Conservation (phyloP, 1,140 invertebrate species). For the Choristoneura fumiferana region DNA sequence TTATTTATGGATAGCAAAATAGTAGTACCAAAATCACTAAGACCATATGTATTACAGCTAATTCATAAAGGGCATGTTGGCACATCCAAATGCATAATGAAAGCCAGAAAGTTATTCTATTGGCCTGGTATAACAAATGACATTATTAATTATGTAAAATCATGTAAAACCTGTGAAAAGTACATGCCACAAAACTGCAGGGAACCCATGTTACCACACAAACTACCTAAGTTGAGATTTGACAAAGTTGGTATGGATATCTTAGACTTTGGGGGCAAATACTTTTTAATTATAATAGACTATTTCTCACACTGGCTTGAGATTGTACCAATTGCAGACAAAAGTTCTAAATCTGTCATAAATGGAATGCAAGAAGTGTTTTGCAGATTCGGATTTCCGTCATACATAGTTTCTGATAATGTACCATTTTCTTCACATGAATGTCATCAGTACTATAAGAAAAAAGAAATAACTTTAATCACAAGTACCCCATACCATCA, state of each 20-base stretch:
- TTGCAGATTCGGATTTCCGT: not conserved
- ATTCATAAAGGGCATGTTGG: slow-evolving; percentile 43
- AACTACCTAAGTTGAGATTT: slow-evolving; percentile 38
- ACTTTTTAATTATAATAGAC: slow-evolving; percentile 20
- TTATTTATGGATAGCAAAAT: slow-evolving; percentile 28
- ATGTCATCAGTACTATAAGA: not conserved
- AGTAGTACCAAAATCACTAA: slow-evolving; percentile 37
- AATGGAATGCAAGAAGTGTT: not conserved
- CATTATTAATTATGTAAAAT: slow-evolving; percentile 33
- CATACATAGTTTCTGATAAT: not conserved
- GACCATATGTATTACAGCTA: slow-evolving; percentile 35
- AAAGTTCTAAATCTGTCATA: not conserved
- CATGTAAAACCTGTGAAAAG: slow-evolving; percentile 40
- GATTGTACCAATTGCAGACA: not conserved
- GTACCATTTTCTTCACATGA: not conserved
- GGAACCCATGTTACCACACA: slow-evolving; percentile 36
- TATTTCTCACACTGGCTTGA: slow-evolving; percentile 1
- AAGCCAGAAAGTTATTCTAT: slow-evolving; percentile 39
- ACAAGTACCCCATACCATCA: not conserved
- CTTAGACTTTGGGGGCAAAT: slow-evolving; percentile 25
- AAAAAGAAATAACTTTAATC: not conserved
- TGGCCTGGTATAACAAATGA: slow-evolving; percentile 45
- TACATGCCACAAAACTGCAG: slow-evolving; percentile 34
- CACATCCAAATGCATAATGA: slow-evolving; percentile 23
- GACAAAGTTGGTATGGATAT: slow-evolving; percentile 40